Evolutionary conservation across 2,888 invertebrate species (phyloP).

Genomic region (Osedax frankpressi): DNA sequence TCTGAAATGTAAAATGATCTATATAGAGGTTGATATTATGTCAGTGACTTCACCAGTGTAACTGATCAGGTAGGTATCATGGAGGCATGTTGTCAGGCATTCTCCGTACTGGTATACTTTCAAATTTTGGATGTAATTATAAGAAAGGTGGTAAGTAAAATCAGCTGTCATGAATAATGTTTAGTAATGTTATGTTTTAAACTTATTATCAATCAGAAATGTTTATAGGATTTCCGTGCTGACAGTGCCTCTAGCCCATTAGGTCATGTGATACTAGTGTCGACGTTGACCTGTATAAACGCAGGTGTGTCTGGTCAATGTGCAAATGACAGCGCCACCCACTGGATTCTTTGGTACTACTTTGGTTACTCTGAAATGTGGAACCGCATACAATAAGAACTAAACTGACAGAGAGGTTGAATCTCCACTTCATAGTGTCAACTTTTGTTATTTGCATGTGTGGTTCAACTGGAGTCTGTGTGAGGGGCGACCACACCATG

Average conservation of each 20-base stretch:
- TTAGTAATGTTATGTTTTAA: neutral
- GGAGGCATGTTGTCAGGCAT: neutral
- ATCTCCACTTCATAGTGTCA: neutral
- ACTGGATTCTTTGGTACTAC: conserved; percentile 2
- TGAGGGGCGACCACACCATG: neutral
- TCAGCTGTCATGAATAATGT: neutral
- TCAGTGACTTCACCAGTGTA: neutral
- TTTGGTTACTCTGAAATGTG: neutral
- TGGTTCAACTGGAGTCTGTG: neutral
- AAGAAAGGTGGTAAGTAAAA: conserved; percentile 4
- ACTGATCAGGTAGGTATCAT: neutral
- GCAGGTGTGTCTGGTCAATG: neutral
- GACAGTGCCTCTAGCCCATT: neutral
- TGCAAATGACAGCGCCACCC: conserved; percentile 4
- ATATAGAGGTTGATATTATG: neutral
- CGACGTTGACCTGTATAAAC: neutral
- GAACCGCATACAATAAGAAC: neutral
- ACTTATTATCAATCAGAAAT: neutral
- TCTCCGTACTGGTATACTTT: neutral
- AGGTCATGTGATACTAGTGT: neutral
- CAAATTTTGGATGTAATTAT: neutral
- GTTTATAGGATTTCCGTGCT: neutral
- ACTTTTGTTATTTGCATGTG: neutral
- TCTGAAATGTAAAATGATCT: neutral
- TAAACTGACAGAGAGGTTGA: neutral